Evolutionary conservation across 2,888 invertebrate species (phyloP).

Genomic region (Diplazon laetatorius): DNA sequence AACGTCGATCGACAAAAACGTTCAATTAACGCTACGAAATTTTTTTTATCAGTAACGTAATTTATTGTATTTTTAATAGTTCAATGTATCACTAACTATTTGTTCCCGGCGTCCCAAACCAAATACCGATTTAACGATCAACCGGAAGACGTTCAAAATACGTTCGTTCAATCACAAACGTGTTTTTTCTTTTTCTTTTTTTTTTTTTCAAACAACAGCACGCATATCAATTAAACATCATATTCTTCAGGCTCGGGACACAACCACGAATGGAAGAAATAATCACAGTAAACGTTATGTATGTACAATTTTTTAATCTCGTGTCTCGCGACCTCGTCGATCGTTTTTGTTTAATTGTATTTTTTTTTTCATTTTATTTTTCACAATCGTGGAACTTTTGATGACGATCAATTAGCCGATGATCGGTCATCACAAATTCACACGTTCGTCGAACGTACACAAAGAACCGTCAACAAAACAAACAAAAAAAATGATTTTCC

Average conservation of each 20-base stretch:
- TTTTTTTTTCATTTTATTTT: no score
- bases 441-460: background rate
- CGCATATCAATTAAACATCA: slow-evolving; percentile 48
- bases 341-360: no score
- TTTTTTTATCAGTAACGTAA: slow-evolving; percentile 46
- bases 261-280: slow-evolving; percentile 66
- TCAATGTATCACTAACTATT: slow-evolving; percentile 60
- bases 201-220: slow-evolving; percentile 25
- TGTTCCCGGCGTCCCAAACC: slow-evolving; percentile 67
- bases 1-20: slow-evolving; percentile 25
- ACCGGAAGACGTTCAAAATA: slow-evolving; percentile 57
- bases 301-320: slow-evolving; percentile 57
- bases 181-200: no score
- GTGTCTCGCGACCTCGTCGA: slow-evolving; percentile 56
- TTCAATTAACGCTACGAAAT: slow-evolving; percentile 12
- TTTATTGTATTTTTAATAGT: slow-evolving; percentile 31
- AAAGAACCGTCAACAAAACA: background rate
- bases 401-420: slow-evolving; percentile 2
- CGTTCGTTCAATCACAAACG: slow-evolving; percentile 2
- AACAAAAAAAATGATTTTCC: no score
- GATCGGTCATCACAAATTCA: background rate
- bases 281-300: slow-evolving; percentile 67
- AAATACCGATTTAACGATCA: slow-evolving; percentile 54
- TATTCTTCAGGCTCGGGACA: slow-evolving; percentile 62
- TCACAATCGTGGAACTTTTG: background rate